A percentile compares a stretch with the other conserved stretches of the same genome.
Conservation (phyloP, 2,113 vertebrate genomes). For the Hucho hucho region DNA sequence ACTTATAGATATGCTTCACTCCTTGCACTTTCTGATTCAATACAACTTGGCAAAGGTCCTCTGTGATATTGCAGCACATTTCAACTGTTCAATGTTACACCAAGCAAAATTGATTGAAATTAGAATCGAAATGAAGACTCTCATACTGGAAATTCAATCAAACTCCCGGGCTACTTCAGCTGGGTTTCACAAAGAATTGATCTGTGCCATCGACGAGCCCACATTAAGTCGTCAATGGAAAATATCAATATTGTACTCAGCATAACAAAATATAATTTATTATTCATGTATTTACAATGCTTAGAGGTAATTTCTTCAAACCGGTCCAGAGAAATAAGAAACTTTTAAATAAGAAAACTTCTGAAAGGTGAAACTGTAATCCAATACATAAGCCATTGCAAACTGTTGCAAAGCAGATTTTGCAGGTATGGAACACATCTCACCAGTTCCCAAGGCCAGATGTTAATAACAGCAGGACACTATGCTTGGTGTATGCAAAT, state of each 20-base stretch:
- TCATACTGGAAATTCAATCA: constrained; percentile 64
- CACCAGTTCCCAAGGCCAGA: background rate
- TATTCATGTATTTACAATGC: constrained; percentile 25
- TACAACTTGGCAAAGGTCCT: constrained; percentile 59
- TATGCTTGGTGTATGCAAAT: background rate
- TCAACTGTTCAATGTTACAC: constrained; percentile 61
- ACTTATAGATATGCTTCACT: constrained; percentile 52
- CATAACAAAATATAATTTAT: constrained; percentile 46
- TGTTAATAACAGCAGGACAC: background rate
- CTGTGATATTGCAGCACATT: constrained; percentile 53
- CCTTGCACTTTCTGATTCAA: constrained; percentile 52
- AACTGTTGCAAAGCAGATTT: background rate
- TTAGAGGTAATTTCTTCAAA: constrained; percentile 14
- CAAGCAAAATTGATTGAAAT: constrained; percentile 59
- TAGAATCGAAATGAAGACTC: constrained; percentile 63
- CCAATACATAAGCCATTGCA: background rate
- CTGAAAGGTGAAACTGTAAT: background rate
- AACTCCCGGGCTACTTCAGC: constrained; percentile 56
- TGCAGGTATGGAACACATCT: background rate
- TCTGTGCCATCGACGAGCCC: constrained; percentile 42
- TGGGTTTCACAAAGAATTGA: constrained; percentile 61
- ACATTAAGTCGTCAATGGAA: constrained; percentile 30
- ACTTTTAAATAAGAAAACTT: constrained; percentile 40
- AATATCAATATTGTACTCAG: constrained; percentile 42
- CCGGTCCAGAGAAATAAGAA: background rate